phyloP scores from a whole-genome alignment of 2,113 vertebrate species.

The Malurus cyaneus region DNA sequence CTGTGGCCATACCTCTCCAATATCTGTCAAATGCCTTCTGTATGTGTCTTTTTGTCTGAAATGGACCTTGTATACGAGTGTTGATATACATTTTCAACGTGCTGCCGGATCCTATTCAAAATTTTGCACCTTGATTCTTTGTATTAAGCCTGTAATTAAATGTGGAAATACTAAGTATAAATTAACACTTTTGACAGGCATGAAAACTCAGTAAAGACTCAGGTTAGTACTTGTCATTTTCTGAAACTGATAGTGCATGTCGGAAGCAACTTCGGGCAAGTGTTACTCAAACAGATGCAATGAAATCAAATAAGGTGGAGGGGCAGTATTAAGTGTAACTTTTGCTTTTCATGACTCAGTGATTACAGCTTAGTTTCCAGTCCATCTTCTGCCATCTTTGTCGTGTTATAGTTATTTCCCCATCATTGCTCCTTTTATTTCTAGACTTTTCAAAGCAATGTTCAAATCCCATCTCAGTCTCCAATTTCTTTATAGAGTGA shows the following conservation, averaged over 20 bases:
- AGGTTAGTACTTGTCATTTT: not conserved
- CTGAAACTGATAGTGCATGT: not conserved
- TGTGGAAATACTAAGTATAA: not conserved
- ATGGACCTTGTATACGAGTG: not conserved
- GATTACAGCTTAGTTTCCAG: not conserved
- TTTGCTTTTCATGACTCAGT: not conserved
- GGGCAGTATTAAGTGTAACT: not conserved
- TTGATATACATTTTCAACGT: not conserved
- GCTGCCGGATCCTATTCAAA: not conserved
- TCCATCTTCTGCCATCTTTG: not conserved
- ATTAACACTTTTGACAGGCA: fast-evolving
- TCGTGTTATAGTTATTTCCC: not conserved
- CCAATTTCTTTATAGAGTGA: not conserved
- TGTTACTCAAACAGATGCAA: not conserved
- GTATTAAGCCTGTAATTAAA: not conserved
- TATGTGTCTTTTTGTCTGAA: not conserved
- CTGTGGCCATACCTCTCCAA: not conserved
- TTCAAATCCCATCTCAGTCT: not conserved
- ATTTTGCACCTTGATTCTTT: not conserved
- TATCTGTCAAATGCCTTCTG: not conserved
- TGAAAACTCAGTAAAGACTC: not conserved
- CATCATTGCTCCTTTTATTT: not conserved
- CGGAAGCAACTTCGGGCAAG: not conserved
- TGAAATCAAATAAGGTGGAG: not conserved
- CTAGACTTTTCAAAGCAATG: not conserved